A percentile compares a stretch with the other conserved stretches of the same genome.
Evolutionary conservation across 30 jellyfish, hydroid and myxozoan genomes (phyloP).

Genomic region (Hydra vulgaris): DNA sequence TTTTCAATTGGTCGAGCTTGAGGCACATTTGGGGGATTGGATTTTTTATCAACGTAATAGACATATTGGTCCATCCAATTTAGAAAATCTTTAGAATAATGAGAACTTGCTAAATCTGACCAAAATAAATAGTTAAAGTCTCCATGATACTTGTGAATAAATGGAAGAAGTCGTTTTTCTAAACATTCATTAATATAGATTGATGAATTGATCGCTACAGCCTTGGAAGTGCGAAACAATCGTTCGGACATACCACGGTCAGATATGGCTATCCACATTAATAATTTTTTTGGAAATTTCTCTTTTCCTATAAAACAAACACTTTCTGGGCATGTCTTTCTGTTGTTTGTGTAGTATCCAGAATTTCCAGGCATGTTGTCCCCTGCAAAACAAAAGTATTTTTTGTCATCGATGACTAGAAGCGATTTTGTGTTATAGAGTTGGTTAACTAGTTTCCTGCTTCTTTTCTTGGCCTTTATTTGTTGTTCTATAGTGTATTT

Average conservation of each 20-base stretch:
- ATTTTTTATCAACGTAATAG: background rate
- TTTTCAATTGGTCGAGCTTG: background rate
- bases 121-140: background rate
- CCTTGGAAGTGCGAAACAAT: background rate
- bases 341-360: background rate
- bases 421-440: background rate
- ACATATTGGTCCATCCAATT: background rate
- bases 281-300: background rate
- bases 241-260: background rate
- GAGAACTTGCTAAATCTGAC: background rate
- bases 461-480: background rate
- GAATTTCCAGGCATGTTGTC: background rate
- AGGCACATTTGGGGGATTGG: background rate
- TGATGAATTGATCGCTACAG: background rate
- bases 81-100: background rate
- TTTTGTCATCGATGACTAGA: background rate
- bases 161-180: background rate
- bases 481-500: background rate
- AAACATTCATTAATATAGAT: background rate
- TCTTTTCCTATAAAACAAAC: background rate
- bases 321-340: background rate
- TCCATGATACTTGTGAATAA: background rate
- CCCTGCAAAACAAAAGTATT: background rate
- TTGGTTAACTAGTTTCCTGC: background rate
- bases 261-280: background rate